Evolutionary conservation across 2,113 vertebrate genomes (phyloP).

Genomic region (Cyanocitta stelleri): DNA sequence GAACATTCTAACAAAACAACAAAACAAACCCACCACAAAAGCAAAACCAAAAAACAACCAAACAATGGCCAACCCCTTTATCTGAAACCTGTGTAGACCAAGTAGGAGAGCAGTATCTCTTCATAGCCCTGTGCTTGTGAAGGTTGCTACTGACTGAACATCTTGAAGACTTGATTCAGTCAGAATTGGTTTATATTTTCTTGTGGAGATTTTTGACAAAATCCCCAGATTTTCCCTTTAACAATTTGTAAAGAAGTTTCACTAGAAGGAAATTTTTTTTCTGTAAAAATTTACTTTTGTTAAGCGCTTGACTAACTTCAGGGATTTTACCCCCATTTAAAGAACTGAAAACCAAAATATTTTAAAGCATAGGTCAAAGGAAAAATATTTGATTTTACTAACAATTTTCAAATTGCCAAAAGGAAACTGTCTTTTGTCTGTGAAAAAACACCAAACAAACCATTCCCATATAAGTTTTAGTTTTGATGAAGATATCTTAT

Average conservation of each 20-base stretch:
- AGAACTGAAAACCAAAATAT: background rate
- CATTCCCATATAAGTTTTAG: background rate
- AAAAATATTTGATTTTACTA: background rate
- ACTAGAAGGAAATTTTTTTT: background rate
- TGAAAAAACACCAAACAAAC: background rate
- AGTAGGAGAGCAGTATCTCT: background rate
- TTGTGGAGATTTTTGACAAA: background rate
- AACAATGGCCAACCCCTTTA: background rate
- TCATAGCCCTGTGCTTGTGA: background rate
- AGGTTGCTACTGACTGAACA: background rate
- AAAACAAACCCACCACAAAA: background rate
- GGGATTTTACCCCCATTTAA: background rate
- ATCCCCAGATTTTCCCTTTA: background rate
- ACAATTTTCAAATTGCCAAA: background rate
- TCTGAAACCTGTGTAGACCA: background rate
- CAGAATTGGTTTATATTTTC: background rate
- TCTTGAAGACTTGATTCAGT: background rate
- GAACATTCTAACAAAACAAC: background rate
- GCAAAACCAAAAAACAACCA: background rate
- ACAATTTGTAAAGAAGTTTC: background rate
- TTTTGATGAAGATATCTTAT: background rate
- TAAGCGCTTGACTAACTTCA: background rate
- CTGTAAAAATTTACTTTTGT: background rate
- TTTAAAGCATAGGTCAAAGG: background rate
- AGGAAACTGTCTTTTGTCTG: background rate